These are phyloP conservation scores for Lithophane leautieri DNA, from an alignment of 2,888 invertebrate genomes.

Conservation along the genomic window DNA sequence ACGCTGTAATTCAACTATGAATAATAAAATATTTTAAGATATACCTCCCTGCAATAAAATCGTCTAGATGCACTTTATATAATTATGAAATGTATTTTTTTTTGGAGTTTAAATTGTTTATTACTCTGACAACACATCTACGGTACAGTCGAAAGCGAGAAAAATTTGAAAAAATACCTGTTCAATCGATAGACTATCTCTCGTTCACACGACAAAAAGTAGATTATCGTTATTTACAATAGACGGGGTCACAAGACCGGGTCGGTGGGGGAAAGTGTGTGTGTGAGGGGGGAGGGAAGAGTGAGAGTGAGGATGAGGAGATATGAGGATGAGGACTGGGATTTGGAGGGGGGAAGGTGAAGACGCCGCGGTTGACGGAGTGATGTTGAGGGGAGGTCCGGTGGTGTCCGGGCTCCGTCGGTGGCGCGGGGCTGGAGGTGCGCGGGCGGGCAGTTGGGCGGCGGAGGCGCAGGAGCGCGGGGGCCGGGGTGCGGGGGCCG, in stretches of 20 bases:
- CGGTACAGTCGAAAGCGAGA: constrained; percentile 90
- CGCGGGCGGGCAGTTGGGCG: constrained; percentile 65
- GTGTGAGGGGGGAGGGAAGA: constrained; percentile 53
- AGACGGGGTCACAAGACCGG: constrained; percentile 79
- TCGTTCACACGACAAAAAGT: constrained; percentile 90
- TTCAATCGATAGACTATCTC: constrained; percentile 89
- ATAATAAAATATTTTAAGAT: constrained; percentile 89
- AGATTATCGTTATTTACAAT: constrained; percentile 90
- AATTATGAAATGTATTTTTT: constrained; percentile 88
- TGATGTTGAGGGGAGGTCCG: constrained; percentile 74
- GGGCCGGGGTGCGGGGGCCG: constrained; percentile 62
- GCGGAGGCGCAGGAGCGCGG: constrained; percentile 61
- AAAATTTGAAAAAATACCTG: constrained; percentile 90
- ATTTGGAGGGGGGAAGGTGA: constrained; percentile 65
- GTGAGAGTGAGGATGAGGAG: constrained; percentile 67
- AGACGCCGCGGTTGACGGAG: constrained; percentile 84
- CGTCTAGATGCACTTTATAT: constrained; percentile 88
- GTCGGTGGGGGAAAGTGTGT: constrained; percentile 66
- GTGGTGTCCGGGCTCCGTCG: constrained; percentile 67
- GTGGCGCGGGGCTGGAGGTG: constrained; percentile 68
- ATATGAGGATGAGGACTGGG: constrained; percentile 52
- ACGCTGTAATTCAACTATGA: constrained; percentile 88
- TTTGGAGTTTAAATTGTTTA: constrained; percentile 88
- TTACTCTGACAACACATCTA: constrained; percentile 90
- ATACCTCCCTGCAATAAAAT: constrained; percentile 89